phyloP scores from a whole-genome alignment of 2,113 vertebrate species.

The Trachemys scripta region DNA sequence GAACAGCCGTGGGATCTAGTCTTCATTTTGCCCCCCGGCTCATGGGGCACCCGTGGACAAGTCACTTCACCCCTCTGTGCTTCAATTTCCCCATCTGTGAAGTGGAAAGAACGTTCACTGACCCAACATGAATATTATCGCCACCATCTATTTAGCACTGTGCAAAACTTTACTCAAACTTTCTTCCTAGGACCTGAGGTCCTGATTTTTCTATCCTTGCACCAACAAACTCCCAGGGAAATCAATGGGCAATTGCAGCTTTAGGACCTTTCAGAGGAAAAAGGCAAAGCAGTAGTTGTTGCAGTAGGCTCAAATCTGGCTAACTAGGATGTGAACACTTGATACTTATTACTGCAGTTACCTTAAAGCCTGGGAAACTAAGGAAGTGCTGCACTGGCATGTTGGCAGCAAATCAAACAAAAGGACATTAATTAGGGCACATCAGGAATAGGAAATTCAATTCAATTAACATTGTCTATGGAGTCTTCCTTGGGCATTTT shows the following conservation, averaged over 20 bases:
- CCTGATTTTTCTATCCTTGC: accelerated
- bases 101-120: neutral
- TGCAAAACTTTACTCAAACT: neutral
- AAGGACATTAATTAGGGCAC: constrained; percentile 71
- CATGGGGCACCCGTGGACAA: no score
- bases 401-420: constrained; percentile 73
- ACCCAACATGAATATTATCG: neutral
- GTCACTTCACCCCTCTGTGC: neutral
- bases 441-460: constrained; percentile 68
- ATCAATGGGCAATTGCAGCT: neutral
- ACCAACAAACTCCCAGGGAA: neutral
- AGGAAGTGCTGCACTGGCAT: constrained; percentile 59
- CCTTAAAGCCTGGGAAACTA: constrained; percentile 27
- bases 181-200: neutral
- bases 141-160: neutral
- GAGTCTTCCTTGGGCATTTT: constrained; percentile 43
- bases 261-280: neutral
- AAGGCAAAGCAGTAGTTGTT: neutral
- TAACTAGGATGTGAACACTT: constrained; percentile 38
- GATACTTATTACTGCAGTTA: constrained; percentile 64
- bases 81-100: neutral
- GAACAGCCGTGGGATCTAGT: neutral
- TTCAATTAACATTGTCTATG: constrained; percentile 66
- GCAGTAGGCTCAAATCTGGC: neutral
- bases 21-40: neutral